These are phyloP conservation scores for Caenorhabditis briggsae DNA, from an alignment of 1,140 invertebrate genomes.

Conservation along the genomic window DNA sequence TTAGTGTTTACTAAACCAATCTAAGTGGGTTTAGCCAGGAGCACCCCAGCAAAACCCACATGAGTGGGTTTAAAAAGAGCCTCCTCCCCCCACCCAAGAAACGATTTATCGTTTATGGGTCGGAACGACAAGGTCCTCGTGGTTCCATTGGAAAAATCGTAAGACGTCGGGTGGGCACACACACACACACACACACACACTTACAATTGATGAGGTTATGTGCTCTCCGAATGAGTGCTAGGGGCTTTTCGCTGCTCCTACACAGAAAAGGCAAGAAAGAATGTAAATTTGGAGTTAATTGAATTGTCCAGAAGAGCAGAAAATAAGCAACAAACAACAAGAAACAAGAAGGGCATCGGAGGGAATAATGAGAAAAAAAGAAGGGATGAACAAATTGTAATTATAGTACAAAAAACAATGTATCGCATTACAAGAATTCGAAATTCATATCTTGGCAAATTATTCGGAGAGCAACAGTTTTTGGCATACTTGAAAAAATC, in stretches of 20 bases:
- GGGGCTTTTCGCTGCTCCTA: not conserved
- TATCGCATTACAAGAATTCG: too few species aligned
- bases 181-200: not conserved
- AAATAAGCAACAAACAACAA: too few species aligned
- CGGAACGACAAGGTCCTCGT: not conserved
- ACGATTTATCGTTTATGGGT: conserved; percentile 48
- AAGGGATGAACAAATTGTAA: not conserved
- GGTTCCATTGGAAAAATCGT: not conserved
- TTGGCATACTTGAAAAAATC: too few species aligned
- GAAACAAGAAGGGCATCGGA: not conserved
- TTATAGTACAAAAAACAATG: not conserved
- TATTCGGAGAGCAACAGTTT: too few species aligned
- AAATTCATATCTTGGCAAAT: too few species aligned
- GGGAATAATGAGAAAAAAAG: not conserved
- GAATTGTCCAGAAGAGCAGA: conserved; percentile 50
- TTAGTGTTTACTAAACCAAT: not conserved
- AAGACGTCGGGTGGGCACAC: not conserved
- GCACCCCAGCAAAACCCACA: not conserved
- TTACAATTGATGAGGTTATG: conserved; percentile 43
- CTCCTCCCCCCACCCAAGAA: not conserved
- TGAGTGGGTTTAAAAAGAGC: not conserved
- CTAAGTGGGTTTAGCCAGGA: conserved; percentile 2
- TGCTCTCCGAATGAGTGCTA: conserved; percentile 34
- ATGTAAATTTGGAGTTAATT: conserved; percentile 47
- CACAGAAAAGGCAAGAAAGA: conserved; percentile 47